A percentile compares a stretch with the other conserved stretches of the same genome.
Conservation (phyloP, 2,888 invertebrate genomes). For the Theodoxus fluviatilis region DNA sequence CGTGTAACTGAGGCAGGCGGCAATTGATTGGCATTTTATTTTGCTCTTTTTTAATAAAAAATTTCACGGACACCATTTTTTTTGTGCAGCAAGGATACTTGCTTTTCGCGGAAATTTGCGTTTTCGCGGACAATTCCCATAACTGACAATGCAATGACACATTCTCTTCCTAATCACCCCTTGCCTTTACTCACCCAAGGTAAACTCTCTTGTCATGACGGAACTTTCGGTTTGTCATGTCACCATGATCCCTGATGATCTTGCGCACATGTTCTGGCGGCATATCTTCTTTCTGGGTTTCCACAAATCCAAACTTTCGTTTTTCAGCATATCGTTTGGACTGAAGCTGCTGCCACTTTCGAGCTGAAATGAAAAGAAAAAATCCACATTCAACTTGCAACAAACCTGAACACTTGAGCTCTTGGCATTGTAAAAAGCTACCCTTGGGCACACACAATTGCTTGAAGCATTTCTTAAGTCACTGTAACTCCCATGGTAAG, state of each 20-base stretch:
- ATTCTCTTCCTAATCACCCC: too few species aligned
- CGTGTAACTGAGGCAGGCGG: too few species aligned
- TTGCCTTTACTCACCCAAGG: slow-evolving; percentile 79
- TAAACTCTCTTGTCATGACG: slow-evolving; percentile 98
- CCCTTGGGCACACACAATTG: too few species aligned
- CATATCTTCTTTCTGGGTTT: slow-evolving; percentile 99
- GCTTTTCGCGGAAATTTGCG: too few species aligned
- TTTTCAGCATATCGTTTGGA: slow-evolving; percentile 99
- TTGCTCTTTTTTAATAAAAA: too few species aligned
- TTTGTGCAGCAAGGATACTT: too few species aligned
- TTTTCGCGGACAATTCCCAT: too few species aligned
- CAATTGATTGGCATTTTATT: too few species aligned
- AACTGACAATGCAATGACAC: too few species aligned
- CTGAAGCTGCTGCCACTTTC: slow-evolving; percentile 97
- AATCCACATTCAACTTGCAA: not conserved
- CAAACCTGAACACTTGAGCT: not conserved
- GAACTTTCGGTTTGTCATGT: slow-evolving; percentile 99
- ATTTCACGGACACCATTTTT: too few species aligned
- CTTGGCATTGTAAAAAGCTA: not conserved
- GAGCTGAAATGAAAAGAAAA: slow-evolving; percentile 45
- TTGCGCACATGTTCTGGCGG: slow-evolving; percentile 99
- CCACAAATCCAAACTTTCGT: slow-evolving; percentile 97
- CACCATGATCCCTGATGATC: slow-evolving; percentile 98
- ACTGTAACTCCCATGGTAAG: too few species aligned
- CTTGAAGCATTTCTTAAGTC: too few species aligned